phyloP scores from a whole-genome alignment of 2,113 vertebrate genomes.

The Suncus etruscus region DNA sequence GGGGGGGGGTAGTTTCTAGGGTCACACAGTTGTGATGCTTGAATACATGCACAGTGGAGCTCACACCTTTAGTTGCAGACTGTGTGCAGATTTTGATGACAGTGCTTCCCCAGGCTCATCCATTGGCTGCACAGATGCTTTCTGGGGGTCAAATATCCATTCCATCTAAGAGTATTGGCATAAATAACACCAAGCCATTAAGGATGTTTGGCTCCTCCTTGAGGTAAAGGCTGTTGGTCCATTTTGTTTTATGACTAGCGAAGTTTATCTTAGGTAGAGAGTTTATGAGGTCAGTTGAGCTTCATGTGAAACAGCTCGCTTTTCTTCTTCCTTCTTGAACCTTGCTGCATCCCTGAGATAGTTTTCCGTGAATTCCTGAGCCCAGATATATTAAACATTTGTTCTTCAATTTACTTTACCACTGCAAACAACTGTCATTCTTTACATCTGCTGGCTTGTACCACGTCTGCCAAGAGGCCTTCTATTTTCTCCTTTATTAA shows the following conservation, averaged over 20 bases:
- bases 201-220: constrained; percentile 17
- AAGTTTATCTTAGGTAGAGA: constrained; percentile 31
- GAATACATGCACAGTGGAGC: too few species aligned
- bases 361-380: constrained; percentile 63
- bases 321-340: constrained; percentile 34
- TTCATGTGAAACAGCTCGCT: constrained; percentile 39
- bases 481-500: constrained; percentile 35
- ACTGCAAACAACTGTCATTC: constrained; percentile 43
- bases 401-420: constrained; percentile 38
- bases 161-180: constrained; percentile 37
- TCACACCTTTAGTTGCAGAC: too few species aligned
- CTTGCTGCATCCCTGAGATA: constrained; percentile 36
- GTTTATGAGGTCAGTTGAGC: constrained; percentile 5
- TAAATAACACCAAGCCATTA: neutral
- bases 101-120: too few species aligned
- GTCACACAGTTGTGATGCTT: too few species aligned
- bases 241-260: neutral
- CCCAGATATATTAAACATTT: constrained; percentile 38
- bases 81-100: too few species aligned
- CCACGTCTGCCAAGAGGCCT: constrained; percentile 28
- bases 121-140: too few species aligned
- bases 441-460: neutral
- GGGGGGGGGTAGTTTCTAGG: too few species aligned
- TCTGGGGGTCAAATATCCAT: neutral
- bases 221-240: neutral